phyloP scores from a whole-genome alignment of 2,113 vertebrate species.

The Casuarius casuarius region DNA sequence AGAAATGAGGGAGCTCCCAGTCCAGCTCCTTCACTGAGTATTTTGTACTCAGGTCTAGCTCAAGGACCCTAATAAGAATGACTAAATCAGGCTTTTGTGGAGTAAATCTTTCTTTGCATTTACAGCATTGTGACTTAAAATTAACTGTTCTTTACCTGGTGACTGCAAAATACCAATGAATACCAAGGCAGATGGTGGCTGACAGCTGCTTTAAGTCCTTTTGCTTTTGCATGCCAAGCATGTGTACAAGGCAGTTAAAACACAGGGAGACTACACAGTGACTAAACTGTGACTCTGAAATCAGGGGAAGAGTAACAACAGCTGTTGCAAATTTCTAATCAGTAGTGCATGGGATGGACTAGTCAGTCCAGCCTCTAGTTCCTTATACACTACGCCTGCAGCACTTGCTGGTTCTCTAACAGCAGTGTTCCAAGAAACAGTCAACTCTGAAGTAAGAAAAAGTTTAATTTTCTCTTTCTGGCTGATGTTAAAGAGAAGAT shows the following conservation, averaged over 20 bases:
- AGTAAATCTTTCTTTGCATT: not conserved
- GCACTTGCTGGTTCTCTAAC: not conserved
- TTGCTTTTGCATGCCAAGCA: not conserved
- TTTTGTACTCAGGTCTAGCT: not conserved
- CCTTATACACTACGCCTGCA: not conserved
- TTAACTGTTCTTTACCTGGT: not conserved
- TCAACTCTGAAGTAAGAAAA: not conserved
- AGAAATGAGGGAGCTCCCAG: not conserved
- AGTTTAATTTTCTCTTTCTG: conserved; percentile 11
- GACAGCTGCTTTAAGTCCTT: not conserved
- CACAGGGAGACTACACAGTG: not conserved
- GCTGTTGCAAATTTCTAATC: not conserved
- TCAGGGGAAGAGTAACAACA: not conserved
- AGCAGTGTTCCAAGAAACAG: not conserved
- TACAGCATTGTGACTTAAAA: not conserved
- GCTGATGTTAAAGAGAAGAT: not conserved
- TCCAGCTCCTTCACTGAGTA: not conserved
- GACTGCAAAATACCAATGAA: not conserved
- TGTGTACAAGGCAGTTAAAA: not conserved
- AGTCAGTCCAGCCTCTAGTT: not conserved
- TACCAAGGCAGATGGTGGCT: no score
- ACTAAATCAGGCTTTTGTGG: not conserved
- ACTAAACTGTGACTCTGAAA: not conserved
- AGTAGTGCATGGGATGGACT: not conserved
- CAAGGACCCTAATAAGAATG: not conserved